phyloP scores from a whole-genome alignment of 2,113 vertebrate genomes.

The Galeopterus variegatus region DNA sequence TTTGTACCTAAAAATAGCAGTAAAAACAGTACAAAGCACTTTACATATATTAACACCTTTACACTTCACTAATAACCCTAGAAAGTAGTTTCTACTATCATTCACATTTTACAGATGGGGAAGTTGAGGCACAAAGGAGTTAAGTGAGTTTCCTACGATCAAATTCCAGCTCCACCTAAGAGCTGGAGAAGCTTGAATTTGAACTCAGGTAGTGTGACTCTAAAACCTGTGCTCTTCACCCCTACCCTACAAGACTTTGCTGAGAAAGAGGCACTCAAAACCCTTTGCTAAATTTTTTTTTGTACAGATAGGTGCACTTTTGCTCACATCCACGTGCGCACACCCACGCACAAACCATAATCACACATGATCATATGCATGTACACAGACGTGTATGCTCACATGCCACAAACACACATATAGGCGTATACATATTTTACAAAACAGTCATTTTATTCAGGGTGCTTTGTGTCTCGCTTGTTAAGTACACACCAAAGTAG shows the following conservation, averaged over 20 bases:
- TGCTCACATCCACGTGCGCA: background rate
- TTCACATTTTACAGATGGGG: background rate
- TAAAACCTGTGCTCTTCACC: background rate
- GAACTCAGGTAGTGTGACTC: background rate
- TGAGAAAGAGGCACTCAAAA: background rate
- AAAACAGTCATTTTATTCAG: slow-evolving; percentile 1
- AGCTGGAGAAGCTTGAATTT: background rate
- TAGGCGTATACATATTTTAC: background rate
- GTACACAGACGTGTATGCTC: background rate
- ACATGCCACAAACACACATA: background rate
- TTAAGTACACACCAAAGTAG: background rate
- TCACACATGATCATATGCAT: background rate
- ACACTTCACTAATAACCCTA: background rate
- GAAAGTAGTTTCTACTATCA: background rate
- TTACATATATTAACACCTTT: background rate
- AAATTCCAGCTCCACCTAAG: background rate
- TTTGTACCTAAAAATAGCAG: background rate
- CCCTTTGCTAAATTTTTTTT: background rate
- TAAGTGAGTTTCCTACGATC: background rate
- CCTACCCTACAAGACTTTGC: background rate
- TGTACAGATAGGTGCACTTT: too few relatives aligned
- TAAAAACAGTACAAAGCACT: background rate
- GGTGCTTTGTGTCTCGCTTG: background rate
- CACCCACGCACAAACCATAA: background rate
- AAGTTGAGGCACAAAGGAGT: background rate